Conservation (phyloP, 2,797 vertebrate species). For the Molossus alvarezi region DNA sequence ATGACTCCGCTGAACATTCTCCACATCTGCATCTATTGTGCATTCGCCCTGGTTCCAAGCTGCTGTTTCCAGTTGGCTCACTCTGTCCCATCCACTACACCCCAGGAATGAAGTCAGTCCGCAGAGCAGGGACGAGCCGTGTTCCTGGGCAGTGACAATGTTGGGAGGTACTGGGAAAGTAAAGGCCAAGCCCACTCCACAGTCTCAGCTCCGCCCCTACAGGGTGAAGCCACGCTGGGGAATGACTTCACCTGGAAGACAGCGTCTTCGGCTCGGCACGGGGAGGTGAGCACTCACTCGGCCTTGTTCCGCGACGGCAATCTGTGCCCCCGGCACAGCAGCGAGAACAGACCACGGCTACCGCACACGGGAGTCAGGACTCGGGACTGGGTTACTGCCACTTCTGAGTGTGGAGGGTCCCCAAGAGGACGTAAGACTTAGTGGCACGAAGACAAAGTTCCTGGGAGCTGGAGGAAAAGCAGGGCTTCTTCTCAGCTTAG, state of each 20-base stretch:
- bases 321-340: rapidly evolving
- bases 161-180: neutral
- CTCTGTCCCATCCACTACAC: rapidly evolving
- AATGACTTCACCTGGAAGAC: neutral
- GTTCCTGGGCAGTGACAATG: conserved; percentile 4
- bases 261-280: neutral
- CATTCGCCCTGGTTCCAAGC: neutral
- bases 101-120: conserved; percentile 26
- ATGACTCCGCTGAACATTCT: neutral
- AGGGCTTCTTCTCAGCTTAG: neutral
- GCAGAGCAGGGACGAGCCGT: neutral
- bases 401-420: neutral
- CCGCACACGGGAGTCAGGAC: rapidly evolving
- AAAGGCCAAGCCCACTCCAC: neutral
- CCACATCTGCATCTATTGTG: neutral
- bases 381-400: rapidly evolving
- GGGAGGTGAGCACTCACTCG: neutral
- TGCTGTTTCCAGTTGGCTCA: neutral
- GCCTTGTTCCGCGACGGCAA: neutral
- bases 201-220: neutral
- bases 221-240: neutral
- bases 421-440: neutral
- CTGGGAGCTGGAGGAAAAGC: neutral
- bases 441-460: neutral
- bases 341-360: neutral